Percentiles rank a stretch among this genome's conserved stretches.
phyloP scores from a whole-genome alignment of 92 coral and sea anemone genomes.

The Ricordea florida region DNA sequence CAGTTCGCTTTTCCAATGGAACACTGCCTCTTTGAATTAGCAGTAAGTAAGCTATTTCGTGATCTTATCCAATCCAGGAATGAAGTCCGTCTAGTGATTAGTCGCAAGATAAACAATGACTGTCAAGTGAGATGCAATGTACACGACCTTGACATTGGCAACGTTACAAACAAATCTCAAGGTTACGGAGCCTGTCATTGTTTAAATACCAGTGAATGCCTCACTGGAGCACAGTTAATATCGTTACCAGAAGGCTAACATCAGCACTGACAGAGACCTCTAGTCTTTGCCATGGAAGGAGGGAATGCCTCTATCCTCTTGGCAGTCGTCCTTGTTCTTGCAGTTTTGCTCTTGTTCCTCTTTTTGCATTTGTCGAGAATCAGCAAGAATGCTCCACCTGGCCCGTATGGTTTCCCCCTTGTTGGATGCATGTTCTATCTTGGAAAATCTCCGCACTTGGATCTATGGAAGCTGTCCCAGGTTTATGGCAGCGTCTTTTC shows the following conservation, averaged over 20 bases:
- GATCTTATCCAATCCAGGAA: neutral
- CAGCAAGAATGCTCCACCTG: constrained; percentile 53
- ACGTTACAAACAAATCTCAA: constrained; percentile 21
- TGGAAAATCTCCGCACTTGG: constrained; percentile 74
- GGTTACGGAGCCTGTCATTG: constrained; percentile 22
- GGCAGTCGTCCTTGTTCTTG: neutral
- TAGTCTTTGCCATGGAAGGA: constrained; percentile 1
- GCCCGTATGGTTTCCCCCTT: constrained; percentile 86
- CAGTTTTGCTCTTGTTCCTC: neutral
- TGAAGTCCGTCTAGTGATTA: constrained; percentile 5
- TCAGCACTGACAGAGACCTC: neutral
- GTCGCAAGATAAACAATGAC: constrained; percentile 33
- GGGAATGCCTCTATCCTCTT: neutral
- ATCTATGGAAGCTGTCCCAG: constrained; percentile 73
- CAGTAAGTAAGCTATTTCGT: too few relatives aligned
- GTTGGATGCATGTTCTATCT: constrained; percentile 87
- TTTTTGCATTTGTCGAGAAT: neutral
- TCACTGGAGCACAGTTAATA: neutral
- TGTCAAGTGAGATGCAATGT: constrained; percentile 34
- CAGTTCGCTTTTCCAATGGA: too few relatives aligned
- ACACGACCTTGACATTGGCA: constrained; percentile 55
- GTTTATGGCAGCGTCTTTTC: constrained; percentile 72
- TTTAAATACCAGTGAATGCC: constrained; percentile 18
- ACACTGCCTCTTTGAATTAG: too few relatives aligned
- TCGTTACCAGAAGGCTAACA: neutral